These are phyloP conservation scores for Rhynchopsitta pachyrhyncha DNA, from an alignment of 2,113 vertebrate species.

Conservation along the genomic window DNA sequence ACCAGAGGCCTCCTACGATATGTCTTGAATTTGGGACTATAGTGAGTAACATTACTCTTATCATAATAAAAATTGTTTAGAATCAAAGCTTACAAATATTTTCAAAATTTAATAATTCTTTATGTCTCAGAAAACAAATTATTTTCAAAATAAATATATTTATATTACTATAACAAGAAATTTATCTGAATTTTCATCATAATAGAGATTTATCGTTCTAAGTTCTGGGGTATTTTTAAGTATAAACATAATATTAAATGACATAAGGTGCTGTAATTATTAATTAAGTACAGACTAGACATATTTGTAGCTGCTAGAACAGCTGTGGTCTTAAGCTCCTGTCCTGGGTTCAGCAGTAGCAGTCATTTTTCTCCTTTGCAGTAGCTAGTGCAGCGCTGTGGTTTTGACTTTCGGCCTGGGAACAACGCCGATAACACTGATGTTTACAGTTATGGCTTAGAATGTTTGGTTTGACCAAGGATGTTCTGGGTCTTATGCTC, in stretches of 20 bases:
- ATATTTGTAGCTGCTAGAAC: constrained; percentile 59
- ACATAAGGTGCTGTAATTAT: constrained; percentile 41
- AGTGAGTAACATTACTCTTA: neutral
- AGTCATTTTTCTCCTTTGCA: no score
- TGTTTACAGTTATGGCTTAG: no score
- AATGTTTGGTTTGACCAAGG: no score
- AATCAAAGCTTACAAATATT: neutral
- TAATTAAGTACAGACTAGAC: constrained; percentile 59
- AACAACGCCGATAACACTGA: no score
- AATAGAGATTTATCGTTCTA: neutral
- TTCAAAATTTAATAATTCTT: neutral
- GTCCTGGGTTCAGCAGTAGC: no score
- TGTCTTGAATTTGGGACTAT: neutral
- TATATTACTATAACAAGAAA: constrained; percentile 13
- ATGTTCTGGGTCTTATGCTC: no score
- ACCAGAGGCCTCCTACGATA: neutral
- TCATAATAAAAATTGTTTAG: neutral
- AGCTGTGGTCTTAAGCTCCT: constrained; percentile 32
- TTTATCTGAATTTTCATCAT: neutral
- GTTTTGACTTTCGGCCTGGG: no score
- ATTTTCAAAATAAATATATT: neutral
- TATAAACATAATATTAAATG: neutral
- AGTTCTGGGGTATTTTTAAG: neutral
- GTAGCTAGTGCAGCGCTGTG: no score
- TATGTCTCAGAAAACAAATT: neutral